Conservation (phyloP, 2,797 vertebrate genomes). For the Chrysocyon brachyurus region DNA sequence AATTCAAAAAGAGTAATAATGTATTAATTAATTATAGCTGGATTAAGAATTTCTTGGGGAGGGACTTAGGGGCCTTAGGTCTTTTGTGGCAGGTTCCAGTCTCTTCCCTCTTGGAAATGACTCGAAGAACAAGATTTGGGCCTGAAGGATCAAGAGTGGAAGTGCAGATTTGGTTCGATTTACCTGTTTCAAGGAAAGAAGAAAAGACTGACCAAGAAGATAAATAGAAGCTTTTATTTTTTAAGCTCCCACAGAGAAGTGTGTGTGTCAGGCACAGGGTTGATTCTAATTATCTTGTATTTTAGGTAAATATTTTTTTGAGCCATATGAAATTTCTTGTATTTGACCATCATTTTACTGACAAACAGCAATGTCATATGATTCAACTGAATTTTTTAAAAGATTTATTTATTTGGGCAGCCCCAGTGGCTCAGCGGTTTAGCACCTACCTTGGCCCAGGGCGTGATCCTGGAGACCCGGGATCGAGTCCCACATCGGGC, state of each 20-base stretch:
- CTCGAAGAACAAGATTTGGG: neutral
- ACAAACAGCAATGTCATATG: neutral
- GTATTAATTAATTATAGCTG: neutral
- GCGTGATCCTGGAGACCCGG: too few relatives aligned
- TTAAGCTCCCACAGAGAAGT: neutral
- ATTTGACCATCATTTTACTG: neutral
- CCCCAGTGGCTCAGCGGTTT: too few relatives aligned
- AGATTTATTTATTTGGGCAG: neutral
- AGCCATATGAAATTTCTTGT: neutral
- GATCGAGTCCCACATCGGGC: too few relatives aligned
- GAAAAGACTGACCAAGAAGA: neutral
- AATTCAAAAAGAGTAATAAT: neutral
- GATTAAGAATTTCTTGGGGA: neutral
- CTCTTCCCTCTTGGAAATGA: neutral
- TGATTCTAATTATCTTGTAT: neutral
- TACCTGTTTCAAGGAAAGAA: neutral
- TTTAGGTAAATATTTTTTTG: neutral
- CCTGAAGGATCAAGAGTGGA: neutral
- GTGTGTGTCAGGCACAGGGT: too few relatives aligned
- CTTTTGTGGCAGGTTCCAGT: neutral
- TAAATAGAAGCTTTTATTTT: neutral
- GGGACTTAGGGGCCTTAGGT: too few relatives aligned
- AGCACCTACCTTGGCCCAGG: too few relatives aligned
- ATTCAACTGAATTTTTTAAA: neutral
- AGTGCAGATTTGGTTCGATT: accelerated